These are phyloP conservation scores for Petrolisthes cinctipes DNA, from an alignment of 2,888 invertebrate species.

Conservation along the genomic window DNA sequence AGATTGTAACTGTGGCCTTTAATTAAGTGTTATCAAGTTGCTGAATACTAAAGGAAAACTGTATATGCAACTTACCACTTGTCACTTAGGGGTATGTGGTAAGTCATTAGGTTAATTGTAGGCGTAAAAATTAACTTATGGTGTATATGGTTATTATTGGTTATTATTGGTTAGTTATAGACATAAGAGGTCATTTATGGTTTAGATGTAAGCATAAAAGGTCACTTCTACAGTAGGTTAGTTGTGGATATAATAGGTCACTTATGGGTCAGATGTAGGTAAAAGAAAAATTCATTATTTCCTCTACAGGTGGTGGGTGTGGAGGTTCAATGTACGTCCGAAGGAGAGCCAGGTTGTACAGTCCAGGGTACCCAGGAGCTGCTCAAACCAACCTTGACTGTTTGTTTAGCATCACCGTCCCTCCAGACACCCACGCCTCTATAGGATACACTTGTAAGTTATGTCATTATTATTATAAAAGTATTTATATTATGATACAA, in stretches of 20 bases:
- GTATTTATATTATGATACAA: constrained; percentile 31
- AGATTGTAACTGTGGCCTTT: background rate
- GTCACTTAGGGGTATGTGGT: no score
- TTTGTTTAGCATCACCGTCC: constrained; percentile 38
- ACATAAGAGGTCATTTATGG: no score
- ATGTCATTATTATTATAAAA: background rate
- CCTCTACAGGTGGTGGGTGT: constrained; percentile 40
- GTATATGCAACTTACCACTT: background rate
- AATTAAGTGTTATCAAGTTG: background rate
- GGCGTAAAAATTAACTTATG: no score
- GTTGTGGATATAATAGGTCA: background rate
- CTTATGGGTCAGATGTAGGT: background rate
- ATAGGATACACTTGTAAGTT: background rate
- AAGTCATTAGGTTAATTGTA: no score
- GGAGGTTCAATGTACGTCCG: constrained; percentile 30
- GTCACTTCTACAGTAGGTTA: background rate
- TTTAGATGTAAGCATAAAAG: no score
- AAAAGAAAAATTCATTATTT: background rate
- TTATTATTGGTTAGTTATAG: no score
- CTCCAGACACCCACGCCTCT: constrained; percentile 27
- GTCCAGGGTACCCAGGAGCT: constrained; percentile 39
- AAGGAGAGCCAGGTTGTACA: background rate
- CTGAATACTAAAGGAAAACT: background rate
- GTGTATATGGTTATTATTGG: no score
- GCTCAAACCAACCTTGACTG: constrained; percentile 38